A percentile compares a stretch with the other conserved stretches of the same genome.
These are phyloP conservation scores for Hestina assimilis DNA, from an alignment of 1,140 invertebrate genomes.

Conservation along the genomic window DNA sequence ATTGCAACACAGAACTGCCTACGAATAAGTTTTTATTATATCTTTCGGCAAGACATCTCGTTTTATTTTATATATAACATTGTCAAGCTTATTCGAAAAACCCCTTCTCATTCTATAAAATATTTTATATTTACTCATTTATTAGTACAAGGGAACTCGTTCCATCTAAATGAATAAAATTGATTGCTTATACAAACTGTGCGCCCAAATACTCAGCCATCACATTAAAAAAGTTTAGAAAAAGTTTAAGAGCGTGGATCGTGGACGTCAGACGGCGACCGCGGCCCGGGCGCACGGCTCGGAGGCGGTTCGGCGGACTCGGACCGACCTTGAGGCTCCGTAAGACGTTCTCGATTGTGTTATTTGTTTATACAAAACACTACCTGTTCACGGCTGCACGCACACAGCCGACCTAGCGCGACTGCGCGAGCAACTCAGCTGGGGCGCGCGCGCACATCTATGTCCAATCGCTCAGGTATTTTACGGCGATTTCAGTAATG, in stretches of 20 bases:
- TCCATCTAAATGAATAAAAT: conserved; percentile 78
- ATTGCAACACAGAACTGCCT: conserved; percentile 8
- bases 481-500: conserved; percentile 73
- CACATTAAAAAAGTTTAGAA: conserved; percentile 75
- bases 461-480: conserved; percentile 61
- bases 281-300: conserved; percentile 36
- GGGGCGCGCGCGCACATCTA: conserved; percentile 29
- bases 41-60: conserved; percentile 19
- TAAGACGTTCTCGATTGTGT: conserved; percentile 76
- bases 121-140: conserved; percentile 71
- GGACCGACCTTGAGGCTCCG: conserved; percentile 64
- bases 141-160: conserved; percentile 70
- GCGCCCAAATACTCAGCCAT: conserved; percentile 74
- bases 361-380: conserved; percentile 78
- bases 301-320: conserved; percentile 36
- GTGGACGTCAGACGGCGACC: conserved; percentile 42
- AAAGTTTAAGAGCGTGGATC: conserved; percentile 57
- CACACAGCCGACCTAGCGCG: conserved; percentile 31
- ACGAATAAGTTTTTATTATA: conserved; percentile 18
- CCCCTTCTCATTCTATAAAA: conserved; percentile 37
- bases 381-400: conserved; percentile 64
- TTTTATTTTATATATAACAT: conserved; percentile 32
- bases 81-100: conserved; percentile 46
- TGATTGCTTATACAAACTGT: conserved; percentile 78
- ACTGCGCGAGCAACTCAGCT: conserved; percentile 12